Conservation (phyloP, 2,888 invertebrate species). For the Schizaphis graminum region DNA sequence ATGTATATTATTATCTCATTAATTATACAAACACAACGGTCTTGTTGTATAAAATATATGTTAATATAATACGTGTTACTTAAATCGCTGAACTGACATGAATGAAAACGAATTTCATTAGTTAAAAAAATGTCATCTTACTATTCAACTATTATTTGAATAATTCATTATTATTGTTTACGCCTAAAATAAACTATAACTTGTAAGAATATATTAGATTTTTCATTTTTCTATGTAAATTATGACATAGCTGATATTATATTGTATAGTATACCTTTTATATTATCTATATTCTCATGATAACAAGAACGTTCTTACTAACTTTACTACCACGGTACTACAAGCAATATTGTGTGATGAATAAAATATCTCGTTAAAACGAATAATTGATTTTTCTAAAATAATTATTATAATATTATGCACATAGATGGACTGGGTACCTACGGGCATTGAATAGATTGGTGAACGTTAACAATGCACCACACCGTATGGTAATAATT, state of each 20-base stretch:
- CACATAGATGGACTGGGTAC: neutral
- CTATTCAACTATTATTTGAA: neutral
- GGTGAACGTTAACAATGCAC: neutral
- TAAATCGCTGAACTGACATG: neutral
- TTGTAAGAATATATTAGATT: neutral
- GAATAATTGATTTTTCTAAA: neutral
- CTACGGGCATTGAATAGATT: constrained; percentile 9
- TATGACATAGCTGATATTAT: neutral
- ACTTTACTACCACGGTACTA: neutral
- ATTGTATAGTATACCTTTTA: neutral
- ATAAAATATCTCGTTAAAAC: neutral
- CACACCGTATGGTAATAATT: neutral
- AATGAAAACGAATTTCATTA: neutral
- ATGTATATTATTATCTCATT: neutral
- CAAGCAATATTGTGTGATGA: neutral
- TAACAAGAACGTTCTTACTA: neutral
- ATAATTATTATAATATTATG: constrained; percentile 8
- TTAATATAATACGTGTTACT: neutral
- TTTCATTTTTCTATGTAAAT: neutral
- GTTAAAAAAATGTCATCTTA: neutral
- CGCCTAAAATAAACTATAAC: neutral
- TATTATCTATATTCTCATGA: neutral
- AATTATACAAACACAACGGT: neutral
- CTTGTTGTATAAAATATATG: neutral
- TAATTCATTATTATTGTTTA: neutral